Evolutionary conservation across 30 jellyfish, hydroid and myxozoan genomes (phyloP).

Genomic region (Aurelia coerulea): DNA sequence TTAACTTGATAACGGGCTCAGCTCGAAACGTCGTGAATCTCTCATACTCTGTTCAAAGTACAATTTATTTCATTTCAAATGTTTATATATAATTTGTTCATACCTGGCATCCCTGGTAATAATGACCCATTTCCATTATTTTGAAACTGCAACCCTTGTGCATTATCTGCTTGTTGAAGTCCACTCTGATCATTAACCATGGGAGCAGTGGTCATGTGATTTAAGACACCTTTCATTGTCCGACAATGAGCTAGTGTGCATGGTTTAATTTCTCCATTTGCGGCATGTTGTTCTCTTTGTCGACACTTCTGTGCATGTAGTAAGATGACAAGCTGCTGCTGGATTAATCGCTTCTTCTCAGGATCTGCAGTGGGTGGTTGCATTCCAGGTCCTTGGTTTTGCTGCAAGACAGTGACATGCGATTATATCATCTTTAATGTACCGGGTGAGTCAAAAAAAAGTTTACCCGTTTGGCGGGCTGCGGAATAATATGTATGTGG

Average conservation of each 20-base stretch:
- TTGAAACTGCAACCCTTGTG: conserved; percentile 60
- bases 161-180: conserved; percentile 65
- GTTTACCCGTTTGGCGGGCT: too few species aligned
- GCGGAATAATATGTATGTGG: too few species aligned
- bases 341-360: conserved; percentile 93
- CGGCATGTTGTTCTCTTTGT: conserved; percentile 93
- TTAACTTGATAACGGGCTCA: too few species aligned
- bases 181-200: conserved; percentile 78
- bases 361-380: conserved; percentile 97
- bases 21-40: too few species aligned
- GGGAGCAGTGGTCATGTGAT: conserved; percentile 90
- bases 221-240: conserved; percentile 95
- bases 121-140: conserved; percentile 26
- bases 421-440: background rate
- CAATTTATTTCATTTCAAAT: too few species aligned
- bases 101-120: conserved; percentile 49
- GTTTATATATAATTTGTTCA: too few species aligned
- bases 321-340: conserved; percentile 92
- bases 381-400: conserved; percentile 64
- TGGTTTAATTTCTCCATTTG: conserved; percentile 93
- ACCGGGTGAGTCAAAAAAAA: too few species aligned
- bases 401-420: conserved; percentile 5
- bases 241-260: conserved; percentile 97
- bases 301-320: conserved; percentile 98
- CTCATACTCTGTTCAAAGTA: too few species aligned